Percentiles rank a stretch among this genome's conserved stretches.
phyloP scores from a whole-genome alignment of 1,140 invertebrate species.

The Melanaphis sacchari region DNA sequence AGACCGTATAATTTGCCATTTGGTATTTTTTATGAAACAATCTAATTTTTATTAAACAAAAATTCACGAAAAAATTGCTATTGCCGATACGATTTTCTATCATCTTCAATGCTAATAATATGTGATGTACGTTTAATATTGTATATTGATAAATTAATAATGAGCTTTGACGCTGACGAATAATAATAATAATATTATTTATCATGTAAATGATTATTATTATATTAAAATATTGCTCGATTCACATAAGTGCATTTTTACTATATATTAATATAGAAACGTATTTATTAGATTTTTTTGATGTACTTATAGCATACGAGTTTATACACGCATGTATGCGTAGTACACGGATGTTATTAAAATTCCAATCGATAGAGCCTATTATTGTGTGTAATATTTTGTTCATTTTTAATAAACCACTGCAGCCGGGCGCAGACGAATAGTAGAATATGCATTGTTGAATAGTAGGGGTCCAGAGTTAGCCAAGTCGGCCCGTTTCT shows the following conservation, averaged over 20 bases:
- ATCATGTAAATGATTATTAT: not conserved
- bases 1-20: too few relatives aligned
- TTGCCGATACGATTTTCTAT: too few relatives aligned
- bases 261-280: not conserved
- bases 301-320: not conserved
- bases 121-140: not conserved
- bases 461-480: not conserved
- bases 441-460: not conserved
- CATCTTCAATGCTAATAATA: too few relatives aligned
- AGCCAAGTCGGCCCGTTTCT: not conserved
- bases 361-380: not conserved
- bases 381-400: conserved; percentile 5
- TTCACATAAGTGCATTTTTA: not conserved
- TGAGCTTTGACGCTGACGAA: not conserved
- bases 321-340: not conserved
- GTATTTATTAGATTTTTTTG: not conserved
- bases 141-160: not conserved
- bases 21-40: too few relatives aligned
- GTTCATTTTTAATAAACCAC: conserved; percentile 5
- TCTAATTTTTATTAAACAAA: too few relatives aligned
- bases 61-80: too few relatives aligned
- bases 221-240: not conserved
- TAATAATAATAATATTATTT: not conserved
- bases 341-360: not conserved
- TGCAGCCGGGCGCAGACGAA: not conserved